Evolutionary conservation across 2,797 vertebrate species (phyloP).

Genomic region (Sebastiscus tertius): DNA sequence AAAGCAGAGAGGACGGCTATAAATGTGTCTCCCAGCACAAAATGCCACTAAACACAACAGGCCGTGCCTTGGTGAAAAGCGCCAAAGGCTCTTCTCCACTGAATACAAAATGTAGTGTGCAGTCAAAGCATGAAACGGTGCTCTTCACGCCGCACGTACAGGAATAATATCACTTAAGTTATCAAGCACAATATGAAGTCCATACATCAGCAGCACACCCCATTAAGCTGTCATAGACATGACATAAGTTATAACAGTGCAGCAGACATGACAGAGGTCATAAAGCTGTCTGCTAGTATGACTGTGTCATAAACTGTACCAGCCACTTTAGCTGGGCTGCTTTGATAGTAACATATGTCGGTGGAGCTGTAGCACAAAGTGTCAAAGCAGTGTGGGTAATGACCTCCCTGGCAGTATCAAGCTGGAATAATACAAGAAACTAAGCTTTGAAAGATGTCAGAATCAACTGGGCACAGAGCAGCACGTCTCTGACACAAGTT

Average conservation of each 20-base stretch:
- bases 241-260: conserved; percentile 60
- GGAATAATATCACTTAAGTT: conserved; percentile 61
- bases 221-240: conserved; percentile 57
- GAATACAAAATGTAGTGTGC: conserved; percentile 34
- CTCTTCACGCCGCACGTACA: conserved; percentile 1
- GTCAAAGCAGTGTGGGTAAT: conserved; percentile 31
- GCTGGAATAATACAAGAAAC: background rate
- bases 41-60: conserved; percentile 47
- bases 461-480: background rate
- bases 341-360: conserved; percentile 57
- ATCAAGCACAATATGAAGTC: conserved; percentile 55
- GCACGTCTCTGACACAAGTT: background rate
- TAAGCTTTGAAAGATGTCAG: conserved; percentile 22
- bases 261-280: conserved; percentile 67
- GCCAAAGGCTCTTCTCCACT: conserved; percentile 27
- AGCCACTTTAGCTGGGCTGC: conserved; percentile 53
- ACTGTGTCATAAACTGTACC: conserved; percentile 58
- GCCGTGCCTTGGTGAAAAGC: conserved; percentile 26
- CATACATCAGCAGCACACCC: conserved; percentile 49
- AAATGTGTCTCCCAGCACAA: conserved; percentile 49
- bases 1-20: conserved; percentile 23
- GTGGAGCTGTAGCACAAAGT: conserved; percentile 24
- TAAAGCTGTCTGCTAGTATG: conserved; percentile 66
- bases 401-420: conserved; percentile 7
- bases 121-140: conserved; percentile 38